Percentiles rank a stretch among this genome's conserved stretches.
Conservation (phyloP, 2,113 vertebrate genomes). For the Ailurus styani region DNA sequence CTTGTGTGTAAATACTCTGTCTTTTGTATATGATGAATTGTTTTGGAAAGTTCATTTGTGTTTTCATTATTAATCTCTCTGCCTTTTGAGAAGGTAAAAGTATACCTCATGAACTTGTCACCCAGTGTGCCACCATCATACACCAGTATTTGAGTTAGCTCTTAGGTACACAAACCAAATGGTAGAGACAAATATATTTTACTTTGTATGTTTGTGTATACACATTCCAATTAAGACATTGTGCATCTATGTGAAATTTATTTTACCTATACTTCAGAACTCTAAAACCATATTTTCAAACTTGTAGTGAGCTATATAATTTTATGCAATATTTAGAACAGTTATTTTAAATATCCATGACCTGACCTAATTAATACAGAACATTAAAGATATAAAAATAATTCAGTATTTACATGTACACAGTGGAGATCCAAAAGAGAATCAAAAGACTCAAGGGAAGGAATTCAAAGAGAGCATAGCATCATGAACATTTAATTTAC, state of each 20-base stretch:
- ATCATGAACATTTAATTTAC: not conserved
- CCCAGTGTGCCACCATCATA: not conserved
- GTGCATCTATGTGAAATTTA: not conserved
- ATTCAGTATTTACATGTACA: not conserved
- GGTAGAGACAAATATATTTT: not conserved
- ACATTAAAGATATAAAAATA: not conserved
- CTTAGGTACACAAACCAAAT: not conserved
- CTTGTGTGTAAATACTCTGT: not conserved
- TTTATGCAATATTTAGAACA: not conserved
- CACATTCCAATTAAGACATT: not conserved
- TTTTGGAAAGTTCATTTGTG: not conserved
- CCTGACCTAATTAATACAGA: not conserved
- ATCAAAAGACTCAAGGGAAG: not conserved
- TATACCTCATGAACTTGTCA: not conserved
- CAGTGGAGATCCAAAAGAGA: not conserved
- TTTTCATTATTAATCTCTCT: not conserved
- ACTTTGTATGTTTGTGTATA: not conserved
- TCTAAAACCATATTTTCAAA: not conserved
- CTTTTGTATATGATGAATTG: not conserved
- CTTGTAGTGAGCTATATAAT: not conserved
- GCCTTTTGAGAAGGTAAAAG: not conserved
- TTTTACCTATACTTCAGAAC: not conserved
- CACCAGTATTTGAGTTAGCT: not conserved
- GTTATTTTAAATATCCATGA: constrained; percentile 25
- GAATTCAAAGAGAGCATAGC: not conserved